Conservation (phyloP, 1,140 invertebrate species). For the Pachyrhynchus sulphureomaculatus region DNA sequence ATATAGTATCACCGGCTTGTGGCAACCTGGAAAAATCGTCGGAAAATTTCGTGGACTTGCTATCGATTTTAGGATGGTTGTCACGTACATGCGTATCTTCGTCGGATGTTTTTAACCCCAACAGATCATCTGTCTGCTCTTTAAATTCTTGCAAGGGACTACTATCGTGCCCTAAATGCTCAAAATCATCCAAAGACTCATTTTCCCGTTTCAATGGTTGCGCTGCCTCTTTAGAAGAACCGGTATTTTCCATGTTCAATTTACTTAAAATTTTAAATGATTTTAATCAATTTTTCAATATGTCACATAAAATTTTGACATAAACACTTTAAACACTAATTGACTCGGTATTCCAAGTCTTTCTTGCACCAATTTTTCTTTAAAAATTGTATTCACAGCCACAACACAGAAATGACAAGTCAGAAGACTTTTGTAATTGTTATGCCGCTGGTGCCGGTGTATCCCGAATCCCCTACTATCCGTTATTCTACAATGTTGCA, state of each 20-base stretch:
- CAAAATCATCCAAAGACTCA: constrained; percentile 71
- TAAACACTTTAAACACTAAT: too few relatives aligned
- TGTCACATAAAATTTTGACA: too few relatives aligned
- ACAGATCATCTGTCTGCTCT: constrained; percentile 26
- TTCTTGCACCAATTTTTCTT: too few relatives aligned
- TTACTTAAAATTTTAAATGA: too few relatives aligned
- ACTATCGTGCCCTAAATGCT: constrained; percentile 62
- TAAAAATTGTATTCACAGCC: too few relatives aligned
- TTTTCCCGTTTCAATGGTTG: constrained; percentile 57
- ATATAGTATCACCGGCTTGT: constrained; percentile 21
- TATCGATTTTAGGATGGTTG: constrained; percentile 40
- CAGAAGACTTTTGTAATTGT: too few relatives aligned
- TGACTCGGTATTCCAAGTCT: too few relatives aligned
- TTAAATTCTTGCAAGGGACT: constrained; percentile 35
- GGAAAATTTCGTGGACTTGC: constrained; percentile 30
- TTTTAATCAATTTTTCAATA: too few relatives aligned
- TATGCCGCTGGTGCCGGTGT: too few relatives aligned
- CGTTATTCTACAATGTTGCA: too few relatives aligned
- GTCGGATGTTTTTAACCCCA: constrained; percentile 28
- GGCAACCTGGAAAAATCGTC: constrained; percentile 30
- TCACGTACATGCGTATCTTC: constrained; percentile 29
- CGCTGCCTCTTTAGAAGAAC: constrained; percentile 18
- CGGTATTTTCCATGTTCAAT: background rate
- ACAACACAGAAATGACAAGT: too few relatives aligned
- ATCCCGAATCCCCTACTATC: too few relatives aligned